Evolutionary conservation across 2,888 invertebrate species (phyloP), one percentile per base, ranked within the genome.

Genomic region (Papilio demoleus): DNA sequence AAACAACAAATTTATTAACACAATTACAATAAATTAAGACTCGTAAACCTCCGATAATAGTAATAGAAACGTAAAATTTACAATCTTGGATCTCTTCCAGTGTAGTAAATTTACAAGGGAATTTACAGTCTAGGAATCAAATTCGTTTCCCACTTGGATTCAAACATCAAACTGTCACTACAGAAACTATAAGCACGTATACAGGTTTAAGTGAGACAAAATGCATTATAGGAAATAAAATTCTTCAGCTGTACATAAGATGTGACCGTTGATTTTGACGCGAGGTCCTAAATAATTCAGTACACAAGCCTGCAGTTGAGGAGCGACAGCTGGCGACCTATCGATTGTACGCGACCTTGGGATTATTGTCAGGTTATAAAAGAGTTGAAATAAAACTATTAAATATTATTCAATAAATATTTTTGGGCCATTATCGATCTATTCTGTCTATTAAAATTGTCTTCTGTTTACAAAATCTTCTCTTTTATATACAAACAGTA

Each of bases 11-110:
- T 65, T 65, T 65, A 65, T 58, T 58, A 45, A 45, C 5, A 22
- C 65, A 56, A 65, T 65, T 27, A 58, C 45, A 59, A 65, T 65
- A 65, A 58, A 65, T 58, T 58, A 45, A 59, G 22, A 65, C 34
- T 9, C 42, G 42, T 22, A 58, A 22, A 42, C 19, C 19, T 14
- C 12, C n/a, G 53, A 53, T 27, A 53, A 53, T 53, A 53, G 65
- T 24, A 24, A 42, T 58, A 9, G 19, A 14, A 17, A 14, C 27
- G 34, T 27, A 42, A 42, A 60, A 40, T 38, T 60, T 60, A 60
- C 38, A 24, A 22, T 40, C 36, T 60, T 60, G 53, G 53, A 53
- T 24, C 2, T 27, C 14, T 27, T 53, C 53, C 53, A 53, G 14
- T n/a, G 27, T 14, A 27, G 27, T 53, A 53, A 53, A 53, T 27